Evolutionary conservation across 2,797 vertebrate genomes (phyloP).

Genomic region (Coilia nasus): DNA sequence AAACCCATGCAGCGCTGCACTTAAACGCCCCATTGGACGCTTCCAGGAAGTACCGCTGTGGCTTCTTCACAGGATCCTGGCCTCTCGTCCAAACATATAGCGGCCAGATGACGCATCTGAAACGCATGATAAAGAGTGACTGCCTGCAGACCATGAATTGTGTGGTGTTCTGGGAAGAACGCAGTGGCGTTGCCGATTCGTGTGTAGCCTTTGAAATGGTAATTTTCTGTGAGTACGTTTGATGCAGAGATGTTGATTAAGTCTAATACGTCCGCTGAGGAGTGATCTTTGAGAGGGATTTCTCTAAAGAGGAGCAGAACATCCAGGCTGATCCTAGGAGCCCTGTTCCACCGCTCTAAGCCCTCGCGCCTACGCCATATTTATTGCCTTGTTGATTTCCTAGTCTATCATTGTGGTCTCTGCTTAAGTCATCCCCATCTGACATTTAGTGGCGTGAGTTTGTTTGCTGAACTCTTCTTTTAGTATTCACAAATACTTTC

Average conservation of each 20-base stretch:
- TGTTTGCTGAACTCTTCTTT: background rate
- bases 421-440: constrained; percentile 15
- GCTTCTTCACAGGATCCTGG: background rate
- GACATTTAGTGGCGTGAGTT: background rate
- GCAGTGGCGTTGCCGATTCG: background rate
- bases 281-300: background rate
- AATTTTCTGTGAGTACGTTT: background rate
- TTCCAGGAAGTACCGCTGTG: background rate
- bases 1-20: background rate
- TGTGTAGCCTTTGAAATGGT: background rate
- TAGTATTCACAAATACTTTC: background rate
- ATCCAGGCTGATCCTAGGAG: background rate
- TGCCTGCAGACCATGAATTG: background rate
- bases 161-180: background rate
- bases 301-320: background rate
- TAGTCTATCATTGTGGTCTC: background rate
- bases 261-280: background rate
- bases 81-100: background rate
- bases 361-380: background rate
- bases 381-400: background rate
- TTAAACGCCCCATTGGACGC: background rate
- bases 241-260: background rate
- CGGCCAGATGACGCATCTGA: background rate
- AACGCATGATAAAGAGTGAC: background rate
- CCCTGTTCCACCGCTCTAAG: background rate